These are phyloP conservation scores for Caenorhabditis brenneri DNA, from an alignment of 1,140 invertebrate genomes.

Conservation along the genomic window DNA sequence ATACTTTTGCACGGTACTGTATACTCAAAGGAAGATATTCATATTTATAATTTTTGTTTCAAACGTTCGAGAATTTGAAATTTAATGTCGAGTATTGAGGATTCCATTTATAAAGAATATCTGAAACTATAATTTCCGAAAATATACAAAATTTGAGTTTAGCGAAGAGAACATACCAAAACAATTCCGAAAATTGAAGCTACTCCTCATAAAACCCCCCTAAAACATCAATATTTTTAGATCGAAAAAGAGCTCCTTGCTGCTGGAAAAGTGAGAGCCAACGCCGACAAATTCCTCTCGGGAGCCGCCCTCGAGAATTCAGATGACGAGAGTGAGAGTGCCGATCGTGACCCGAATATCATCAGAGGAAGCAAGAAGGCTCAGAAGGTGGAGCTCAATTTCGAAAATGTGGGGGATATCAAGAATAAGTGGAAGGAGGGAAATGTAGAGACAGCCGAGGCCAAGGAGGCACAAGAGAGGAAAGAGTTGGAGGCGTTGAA, in stretches of 20 bases:
- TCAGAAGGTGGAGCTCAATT: slow-evolving; percentile 54
- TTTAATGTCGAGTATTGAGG: too few species aligned
- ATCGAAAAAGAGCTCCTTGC: slow-evolving; percentile 51
- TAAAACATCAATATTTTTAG: not conserved
- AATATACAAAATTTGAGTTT: too few species aligned
- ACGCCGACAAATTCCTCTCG: slow-evolving; percentile 57
- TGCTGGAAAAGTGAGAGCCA: slow-evolving; percentile 60
- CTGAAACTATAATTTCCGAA: too few species aligned
- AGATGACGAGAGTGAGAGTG: slow-evolving; percentile 61
- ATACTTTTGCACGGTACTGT: too few species aligned
- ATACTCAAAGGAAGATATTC: too few species aligned
- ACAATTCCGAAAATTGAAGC: too few species aligned
- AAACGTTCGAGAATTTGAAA: too few species aligned
- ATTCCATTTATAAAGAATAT: too few species aligned
- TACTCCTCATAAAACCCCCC: too few species aligned
- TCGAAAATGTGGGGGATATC: slow-evolving; percentile 64
- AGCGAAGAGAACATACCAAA: too few species aligned
- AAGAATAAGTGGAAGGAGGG: slow-evolving; percentile 71
- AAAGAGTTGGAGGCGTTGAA: slow-evolving; percentile 68
- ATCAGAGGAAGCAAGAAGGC: slow-evolving; percentile 53
- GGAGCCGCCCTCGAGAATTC: slow-evolving; percentile 55
- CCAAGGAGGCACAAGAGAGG: slow-evolving; percentile 59
- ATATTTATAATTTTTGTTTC: too few species aligned
- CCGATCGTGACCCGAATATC: slow-evolving; percentile 62
- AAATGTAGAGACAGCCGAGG: slow-evolving; percentile 67